Evolutionary conservation across 2,797 vertebrate species (phyloP), one percentile per base, ranked within the genome.

Genomic region (Champsocephalus gunnari): DNA sequence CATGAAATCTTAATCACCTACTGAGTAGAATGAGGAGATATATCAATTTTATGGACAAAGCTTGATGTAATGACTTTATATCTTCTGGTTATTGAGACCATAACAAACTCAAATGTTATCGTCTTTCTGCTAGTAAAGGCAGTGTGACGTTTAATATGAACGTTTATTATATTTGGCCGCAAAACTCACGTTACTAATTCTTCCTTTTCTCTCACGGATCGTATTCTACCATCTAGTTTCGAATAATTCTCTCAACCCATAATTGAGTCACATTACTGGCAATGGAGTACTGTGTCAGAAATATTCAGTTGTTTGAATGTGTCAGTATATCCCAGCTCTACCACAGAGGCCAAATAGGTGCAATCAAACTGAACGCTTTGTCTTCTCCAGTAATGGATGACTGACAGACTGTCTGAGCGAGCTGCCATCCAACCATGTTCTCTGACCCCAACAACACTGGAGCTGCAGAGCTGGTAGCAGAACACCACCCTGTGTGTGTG

Each of bases 311-410:
- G 73, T 68, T 38, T 21, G 72, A 58, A 48, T 47, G 68, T 45
- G 58, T 54, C 71, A 56, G 61, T 50, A 2, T 70, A 48, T 67
- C 24, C 17, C 58, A 38, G 72, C 43, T 71, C 59, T 12, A 17
- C 60, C n/a, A 44, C 49, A 58, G 41, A 81, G 87, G 73, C 79
- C 81, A 81, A 75, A 57, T 24, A 73, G 73, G 84, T 77, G 82
- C 84, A 87, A 77, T 79, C 67, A 80, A 76, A 80, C 77, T 60
- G 66, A 83, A 76, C 24, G 81, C 68, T 90, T 90, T 80, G 79
- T 84, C 89, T 88, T 78, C 65, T 58, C 43, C 71, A 13, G 87
- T 85, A 87, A 88, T 81, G 85, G 82, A 83, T 90, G 90, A 91
- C 76, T 89, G 91, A 88, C 90, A 78, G 87, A 56, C 75, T 58